Base-by-base conservation (phyloP, 2,797 vertebrate species). In the Prionace glauca region DNA sequence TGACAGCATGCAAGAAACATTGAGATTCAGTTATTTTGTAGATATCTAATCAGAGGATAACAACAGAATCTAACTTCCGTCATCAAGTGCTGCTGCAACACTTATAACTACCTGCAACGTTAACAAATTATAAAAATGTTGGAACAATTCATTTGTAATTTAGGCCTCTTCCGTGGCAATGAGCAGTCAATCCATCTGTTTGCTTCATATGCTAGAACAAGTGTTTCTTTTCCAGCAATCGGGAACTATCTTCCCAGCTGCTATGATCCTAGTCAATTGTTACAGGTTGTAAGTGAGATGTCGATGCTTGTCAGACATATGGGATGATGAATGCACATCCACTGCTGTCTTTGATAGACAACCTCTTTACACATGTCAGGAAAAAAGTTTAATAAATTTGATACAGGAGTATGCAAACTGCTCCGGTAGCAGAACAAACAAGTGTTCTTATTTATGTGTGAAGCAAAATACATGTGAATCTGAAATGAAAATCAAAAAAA, bases 181-280 rank as follows among this genome's bases (percentile, higher is more conserved):
- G 88, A 67, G 88, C 88, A 65, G 88, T 91, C 88, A 91, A 91
- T 91, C 60, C 29, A 91, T 91, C 88, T 65, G 62, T 18, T 65
- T 91, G 5, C 88, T 91, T 65, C 26, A 36, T 91, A n/a, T 91
- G 60, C 60, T 91, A 5, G 16, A 18, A 62, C 88, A 91, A 91
- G 32, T 91, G 60, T 9, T 65, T 91, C 65, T 67, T 67, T 32
- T 11, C 10, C 36, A 91, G 62, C 62, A 62, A 91, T 65, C 16
- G 24, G 88, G 32, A 67, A 65, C 88, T 91, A 20, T n/a, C 60
- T 91, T 91, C n/a, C 88, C n/a, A 10, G 88, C 60, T 91, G 87
- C 26, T 90, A 62, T 62, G 88, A 65, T 91, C 56, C 32, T 16
- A 12, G 18, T 32, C 62, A 91, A 36, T 67, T 18, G 18, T 65